Conservation (phyloP, 2,797 vertebrate genomes). For the Enteromius fasciolatus region DNA sequence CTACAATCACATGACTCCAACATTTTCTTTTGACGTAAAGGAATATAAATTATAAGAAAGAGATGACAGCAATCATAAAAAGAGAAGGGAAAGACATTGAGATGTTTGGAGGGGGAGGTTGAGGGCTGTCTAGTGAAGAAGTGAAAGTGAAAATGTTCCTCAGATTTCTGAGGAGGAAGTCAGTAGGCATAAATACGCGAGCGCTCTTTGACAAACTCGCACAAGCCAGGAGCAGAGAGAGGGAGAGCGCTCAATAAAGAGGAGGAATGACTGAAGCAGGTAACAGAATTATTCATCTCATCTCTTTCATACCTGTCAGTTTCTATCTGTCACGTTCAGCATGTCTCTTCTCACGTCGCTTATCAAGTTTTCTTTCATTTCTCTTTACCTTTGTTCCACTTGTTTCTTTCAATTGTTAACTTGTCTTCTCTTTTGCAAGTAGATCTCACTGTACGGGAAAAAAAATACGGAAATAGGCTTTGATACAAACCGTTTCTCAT, state of each 20-base stretch:
- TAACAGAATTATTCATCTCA: conserved; percentile 52
- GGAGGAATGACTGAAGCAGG: conserved; percentile 39
- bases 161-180: conserved; percentile 80
- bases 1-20: not conserved
- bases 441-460: not conserved
- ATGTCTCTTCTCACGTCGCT: not conserved
- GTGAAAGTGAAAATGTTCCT: conserved; percentile 82
- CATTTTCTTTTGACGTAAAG: no score
- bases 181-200: conserved; percentile 60
- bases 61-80: conserved; percentile 59
- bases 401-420: not conserved
- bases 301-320: not conserved
- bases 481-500: not conserved
- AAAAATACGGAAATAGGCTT: not conserved
- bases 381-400: not conserved
- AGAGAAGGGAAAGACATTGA: conserved; percentile 35
- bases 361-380: conserved; percentile 30
- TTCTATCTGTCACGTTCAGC: not conserved
- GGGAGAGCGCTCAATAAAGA: conserved; percentile 24
- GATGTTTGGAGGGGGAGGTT: conserved; percentile 53
- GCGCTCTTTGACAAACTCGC: conserved; percentile 47
- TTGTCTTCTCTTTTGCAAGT: not conserved
- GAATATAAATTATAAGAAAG: conserved; percentile 3
- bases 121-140: conserved; percentile 69
- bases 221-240: conserved; percentile 46